A percentile compares a stretch with the other conserved stretches of the same genome.
phyloP scores from a whole-genome alignment of 2,888 invertebrate genomes.

The Trichopria drosophilae region DNA sequence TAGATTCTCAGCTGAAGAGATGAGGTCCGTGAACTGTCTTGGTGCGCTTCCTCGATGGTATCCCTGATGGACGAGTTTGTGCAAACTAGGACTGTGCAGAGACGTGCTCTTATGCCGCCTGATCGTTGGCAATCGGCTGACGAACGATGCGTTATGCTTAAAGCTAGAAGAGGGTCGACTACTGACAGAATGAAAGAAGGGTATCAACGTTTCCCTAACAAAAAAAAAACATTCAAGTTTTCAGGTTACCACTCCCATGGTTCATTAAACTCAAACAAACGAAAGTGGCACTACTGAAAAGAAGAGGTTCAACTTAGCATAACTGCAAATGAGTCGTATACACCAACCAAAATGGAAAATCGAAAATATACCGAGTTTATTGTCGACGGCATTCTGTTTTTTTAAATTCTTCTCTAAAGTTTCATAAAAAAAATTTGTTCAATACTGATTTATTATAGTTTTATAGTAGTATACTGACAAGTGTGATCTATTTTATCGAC shows the following conservation, averaged over 20 bases:
- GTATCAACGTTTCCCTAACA: slow-evolving; percentile 40
- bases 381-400: too few species aligned
- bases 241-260: slow-evolving; percentile 31
- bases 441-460: too few species aligned
- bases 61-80: slow-evolving; percentile 62
- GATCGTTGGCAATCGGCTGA: slow-evolving; percentile 86
- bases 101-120: slow-evolving; percentile 79
- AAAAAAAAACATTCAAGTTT: slow-evolving; percentile 14
- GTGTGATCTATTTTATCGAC: too few species aligned
- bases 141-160: slow-evolving; percentile 92
- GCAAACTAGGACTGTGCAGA: slow-evolving; percentile 74
- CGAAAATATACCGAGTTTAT: too few species aligned
- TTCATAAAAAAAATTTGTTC: too few species aligned
- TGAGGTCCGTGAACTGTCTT: slow-evolving; percentile 70
- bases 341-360: too few species aligned
- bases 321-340: too few species aligned
- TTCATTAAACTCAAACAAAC: too few species aligned
- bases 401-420: too few species aligned
- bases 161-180: slow-evolving; percentile 81
- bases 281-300: too few species aligned
- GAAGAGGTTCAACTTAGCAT: too few species aligned
- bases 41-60: slow-evolving; percentile 54
- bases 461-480: too few species aligned
- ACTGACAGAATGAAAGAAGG: slow-evolving; percentile 33
- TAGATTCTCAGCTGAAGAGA: slow-evolving; percentile 75